Conservation (phyloP, 2,113 vertebrate genomes). For the Xiphophorus couchianus region DNA sequence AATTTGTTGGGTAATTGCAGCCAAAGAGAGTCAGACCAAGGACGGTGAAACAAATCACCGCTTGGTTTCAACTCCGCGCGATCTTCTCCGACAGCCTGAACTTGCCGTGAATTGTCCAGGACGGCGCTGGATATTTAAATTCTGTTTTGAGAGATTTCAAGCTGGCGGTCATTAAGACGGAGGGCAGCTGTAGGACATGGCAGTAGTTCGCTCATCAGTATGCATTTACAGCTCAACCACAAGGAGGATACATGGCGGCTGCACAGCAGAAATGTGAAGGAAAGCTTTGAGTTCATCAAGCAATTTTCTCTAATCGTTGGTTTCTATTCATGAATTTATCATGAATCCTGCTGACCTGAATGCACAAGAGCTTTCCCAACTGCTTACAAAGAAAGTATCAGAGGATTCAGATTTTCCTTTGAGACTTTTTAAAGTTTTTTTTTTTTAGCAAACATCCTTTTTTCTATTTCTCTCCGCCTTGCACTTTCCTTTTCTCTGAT, state of each 20-base stretch:
- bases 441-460: conserved; percentile 18
- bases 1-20: not conserved
- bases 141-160: conserved; percentile 12
- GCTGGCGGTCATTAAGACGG: not conserved
- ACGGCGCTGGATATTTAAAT: not conserved
- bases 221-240: conserved; percentile 21
- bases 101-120: not conserved
- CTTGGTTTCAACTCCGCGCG: conserved; percentile 19
- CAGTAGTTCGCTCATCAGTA: conserved; percentile 11
- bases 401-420: conserved; percentile 15
- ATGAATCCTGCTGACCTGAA: conserved; percentile 48
- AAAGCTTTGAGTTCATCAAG: conserved; percentile 35
- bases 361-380: conserved; percentile 10
- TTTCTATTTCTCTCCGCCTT: not conserved
- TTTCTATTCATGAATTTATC: conserved; percentile 60
- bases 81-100: not conserved
- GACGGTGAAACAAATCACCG: conserved; percentile 6
- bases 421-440: not conserved
- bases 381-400: conserved; percentile 28
- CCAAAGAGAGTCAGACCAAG: not conserved
- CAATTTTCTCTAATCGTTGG: conserved; percentile 33
- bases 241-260: not conserved
- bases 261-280: conserved; percentile 16
- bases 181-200: conserved; percentile 33
- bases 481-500: not conserved